Evolutionary conservation across 2,797 vertebrate genomes (phyloP), one percentile per base, ranked within the genome.

Genomic region (Onychomys arenicola): DNA sequence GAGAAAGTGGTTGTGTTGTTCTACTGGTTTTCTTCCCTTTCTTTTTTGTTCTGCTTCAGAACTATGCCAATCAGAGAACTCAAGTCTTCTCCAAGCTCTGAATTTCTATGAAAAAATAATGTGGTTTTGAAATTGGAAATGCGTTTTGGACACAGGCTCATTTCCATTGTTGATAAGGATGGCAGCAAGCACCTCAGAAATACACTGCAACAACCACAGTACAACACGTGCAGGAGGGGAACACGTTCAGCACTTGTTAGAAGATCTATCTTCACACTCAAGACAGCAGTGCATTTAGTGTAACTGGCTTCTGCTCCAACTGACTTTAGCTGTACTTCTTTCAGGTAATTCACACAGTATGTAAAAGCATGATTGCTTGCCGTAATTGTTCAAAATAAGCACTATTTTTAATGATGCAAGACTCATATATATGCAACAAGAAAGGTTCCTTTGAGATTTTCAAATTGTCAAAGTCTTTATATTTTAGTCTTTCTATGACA

Each of bases 201-300:
- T 37, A 37, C 19, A 40, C 5, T 32, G 34, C 0, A 73, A 3
- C 14, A 46, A 1, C 2, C 5, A 6, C 7, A 25, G 17, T 9
- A 32, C 11, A 77, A 34, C 5, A 12, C 5, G 3, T 1, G 8
- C 0, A 23, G 6, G 52, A 0, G 13, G 19, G 21, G 69, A 23
- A 37, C 6, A 43, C 6, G 37, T 2, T 25, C 43, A 3, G 32
- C 10, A 29, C 10, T 23, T 43, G 21, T 46, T 46, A 14, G 21
- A 75, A 21, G 23, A 46, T 25, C 40, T 9, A 2, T 65, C 8
- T 29, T 84, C 55, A 40, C 12, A 0, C 14, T 80, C 0, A 2
- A 8, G 52, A 23, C 32, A 5, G 59, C 52, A 40, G 52, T 37
- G 84, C 2, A n/a, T 46, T 75, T 76, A 76, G 37, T 75, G 75